These are phyloP conservation scores for Euproctis similis DNA, from an alignment of 2,888 invertebrate species.

Conservation along the genomic window DNA sequence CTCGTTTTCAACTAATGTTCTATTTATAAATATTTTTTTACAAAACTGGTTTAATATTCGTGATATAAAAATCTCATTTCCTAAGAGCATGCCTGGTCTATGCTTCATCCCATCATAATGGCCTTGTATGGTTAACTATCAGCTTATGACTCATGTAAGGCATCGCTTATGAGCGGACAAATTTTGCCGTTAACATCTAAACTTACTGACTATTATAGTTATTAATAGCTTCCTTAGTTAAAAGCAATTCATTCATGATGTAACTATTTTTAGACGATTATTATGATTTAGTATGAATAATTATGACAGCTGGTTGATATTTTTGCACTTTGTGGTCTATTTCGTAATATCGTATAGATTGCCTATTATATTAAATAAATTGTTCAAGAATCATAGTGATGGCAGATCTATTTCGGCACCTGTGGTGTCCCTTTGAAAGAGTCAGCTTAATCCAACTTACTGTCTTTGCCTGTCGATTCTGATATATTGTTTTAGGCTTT, in stretches of 20 bases:
- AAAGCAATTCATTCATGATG: neutral
- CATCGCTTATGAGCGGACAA: constrained; percentile 16
- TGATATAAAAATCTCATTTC: constrained; percentile 37
- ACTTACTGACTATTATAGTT: neutral
- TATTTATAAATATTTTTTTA: too few species aligned
- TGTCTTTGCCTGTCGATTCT: too few species aligned
- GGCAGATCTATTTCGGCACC: too few species aligned
- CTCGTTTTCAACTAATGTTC: too few species aligned
- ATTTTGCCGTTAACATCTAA: constrained; percentile 14
- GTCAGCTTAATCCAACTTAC: too few species aligned
- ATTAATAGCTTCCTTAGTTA: constrained; percentile 1
- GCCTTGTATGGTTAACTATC: constrained; percentile 30
- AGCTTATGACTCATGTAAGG: constrained; percentile 15
- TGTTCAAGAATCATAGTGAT: too few species aligned
- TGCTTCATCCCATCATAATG: constrained; percentile 27
- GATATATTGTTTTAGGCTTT: too few species aligned
- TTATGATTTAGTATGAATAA: neutral
- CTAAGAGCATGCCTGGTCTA: constrained; percentile 27
- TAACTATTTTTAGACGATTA: constrained; percentile 1
- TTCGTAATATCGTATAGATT: too few species aligned
- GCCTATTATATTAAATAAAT: too few species aligned
- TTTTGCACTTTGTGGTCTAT: too few species aligned
- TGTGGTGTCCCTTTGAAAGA: too few species aligned
- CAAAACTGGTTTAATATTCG: constrained; percentile 15
- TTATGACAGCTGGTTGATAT: neutral